Evolutionary conservation across 2,888 invertebrate genomes (phyloP).

Genomic region (Gisinianus flammeolus): DNA sequence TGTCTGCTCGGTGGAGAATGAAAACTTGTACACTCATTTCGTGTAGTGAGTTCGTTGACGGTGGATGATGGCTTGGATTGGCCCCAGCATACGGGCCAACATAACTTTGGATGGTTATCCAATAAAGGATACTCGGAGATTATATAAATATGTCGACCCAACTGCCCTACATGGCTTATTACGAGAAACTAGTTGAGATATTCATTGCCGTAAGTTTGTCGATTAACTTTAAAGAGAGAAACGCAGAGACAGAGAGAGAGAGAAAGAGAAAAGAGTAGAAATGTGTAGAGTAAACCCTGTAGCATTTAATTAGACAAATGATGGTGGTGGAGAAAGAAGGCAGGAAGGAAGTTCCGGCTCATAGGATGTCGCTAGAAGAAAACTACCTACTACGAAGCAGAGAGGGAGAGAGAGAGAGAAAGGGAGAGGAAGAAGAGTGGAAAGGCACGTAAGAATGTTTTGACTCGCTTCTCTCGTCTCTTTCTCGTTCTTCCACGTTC

Average conservation of each 20-base stretch:
- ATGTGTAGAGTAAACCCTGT: neutral
- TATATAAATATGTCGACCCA: too few relatives aligned
- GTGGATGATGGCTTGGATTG: too few relatives aligned
- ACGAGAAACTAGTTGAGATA: neutral
- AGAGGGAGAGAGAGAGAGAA: neutral
- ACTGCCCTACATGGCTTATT: too few relatives aligned
- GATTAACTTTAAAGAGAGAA: conserved; percentile 25
- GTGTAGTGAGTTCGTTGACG: neutral
- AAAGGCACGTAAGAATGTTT: neutral
- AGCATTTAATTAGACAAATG: conserved; percentile 57
- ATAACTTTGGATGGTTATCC: neutral
- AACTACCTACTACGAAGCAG: neutral
- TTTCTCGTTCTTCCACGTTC: neutral
- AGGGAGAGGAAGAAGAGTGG: neutral
- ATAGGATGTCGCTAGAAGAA: conserved; percentile 25
- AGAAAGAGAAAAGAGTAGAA: neutral
- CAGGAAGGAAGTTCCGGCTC: conserved; percentile 48
- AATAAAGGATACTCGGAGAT: too few relatives aligned
- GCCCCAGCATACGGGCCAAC: too few relatives aligned
- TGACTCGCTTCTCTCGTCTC: neutral
- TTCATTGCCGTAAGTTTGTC: conserved; percentile 34
- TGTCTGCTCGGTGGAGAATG: neutral
- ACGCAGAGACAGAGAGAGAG: conserved; percentile 14
- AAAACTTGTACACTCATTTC: too few relatives aligned
- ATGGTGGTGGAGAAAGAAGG: conserved; percentile 43